Base-by-base conservation (phyloP, 2,113 vertebrate species). In the Datnioides undecimradiatus region DNA sequence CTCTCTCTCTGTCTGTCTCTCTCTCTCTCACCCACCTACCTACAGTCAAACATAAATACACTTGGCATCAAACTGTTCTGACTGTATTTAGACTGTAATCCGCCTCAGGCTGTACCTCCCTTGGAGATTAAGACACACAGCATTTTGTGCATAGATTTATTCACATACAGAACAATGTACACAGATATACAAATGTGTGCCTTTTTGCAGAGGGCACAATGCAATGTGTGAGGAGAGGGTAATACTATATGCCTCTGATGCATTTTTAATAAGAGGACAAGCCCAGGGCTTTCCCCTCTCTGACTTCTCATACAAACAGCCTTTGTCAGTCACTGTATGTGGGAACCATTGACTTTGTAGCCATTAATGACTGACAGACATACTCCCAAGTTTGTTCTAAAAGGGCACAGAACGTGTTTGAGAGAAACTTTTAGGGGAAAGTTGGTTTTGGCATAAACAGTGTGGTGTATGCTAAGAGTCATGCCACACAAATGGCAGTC, bases 221-320 rank as follows among this genome's bases (percentile, higher is more conserved):
- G 17, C 57, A 74, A 27, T 55, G 55, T 83, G 46, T 74, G 60
- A 41, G 38, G 21, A 67, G 63, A 75, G 51, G 75, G 92, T 93
- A 93, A 94, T 80, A 79, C 84, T 71, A 94, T 90, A 93, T 89
- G 76, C 65, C 59, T 55, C 34, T 86, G 21, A 79, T 95, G 69
- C 83, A 95, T 93, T 85, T 93, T 93, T 93, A 86, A 95, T 92
- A 81, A 83, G 55, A 43, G 72, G 78, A 48, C 46, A 57, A 81
- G 69, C 79, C 80, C 67, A 57, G 76, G 82, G 87, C 69, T 82
- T 80, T 73, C 77, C 67, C 70, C 46, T 65, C 40, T 46, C 19
- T 75, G 25, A 69, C 77, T 88, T 71, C 54, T 86, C 45, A 52
- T 9, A 65, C 69, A 57, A 23, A 45, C 80, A 66, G 80, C 29